These are phyloP conservation scores for Chaenogobius annularis DNA, from an alignment of 2,113 vertebrate genomes.

Conservation along the genomic window DNA sequence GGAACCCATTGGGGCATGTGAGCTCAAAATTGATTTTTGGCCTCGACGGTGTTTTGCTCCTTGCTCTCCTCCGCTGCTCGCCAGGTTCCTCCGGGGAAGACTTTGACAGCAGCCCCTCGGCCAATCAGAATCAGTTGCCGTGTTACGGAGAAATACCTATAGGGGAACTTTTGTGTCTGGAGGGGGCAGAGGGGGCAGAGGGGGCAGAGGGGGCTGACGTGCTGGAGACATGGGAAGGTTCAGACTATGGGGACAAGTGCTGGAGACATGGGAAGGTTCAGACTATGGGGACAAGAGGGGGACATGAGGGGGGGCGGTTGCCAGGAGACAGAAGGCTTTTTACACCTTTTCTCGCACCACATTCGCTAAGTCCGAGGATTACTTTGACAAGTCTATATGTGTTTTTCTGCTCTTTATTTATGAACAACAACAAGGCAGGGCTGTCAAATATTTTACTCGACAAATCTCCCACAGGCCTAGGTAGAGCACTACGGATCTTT, in stretches of 20 bases:
- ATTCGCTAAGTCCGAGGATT: not conserved
- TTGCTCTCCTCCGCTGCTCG: conserved; percentile 57
- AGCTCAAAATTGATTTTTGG: conserved; percentile 93
- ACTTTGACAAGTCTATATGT: not conserved
- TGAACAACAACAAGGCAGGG: not conserved
- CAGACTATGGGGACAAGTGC: not conserved
- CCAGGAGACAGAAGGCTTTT: conserved; percentile 74
- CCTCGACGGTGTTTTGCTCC: conserved; percentile 38
- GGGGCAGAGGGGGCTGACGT: conserved; percentile 68
- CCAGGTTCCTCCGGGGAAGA: conserved; percentile 90
- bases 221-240: conserved; percentile 40
- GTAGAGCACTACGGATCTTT: not conserved
- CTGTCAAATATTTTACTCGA: not conserved
- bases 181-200: conserved; percentile 71
- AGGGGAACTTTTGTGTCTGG: conserved; percentile 49
- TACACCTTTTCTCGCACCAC: not conserved
- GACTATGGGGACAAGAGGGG: not conserved
- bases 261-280: not conserved
- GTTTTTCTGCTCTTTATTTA: not conserved
- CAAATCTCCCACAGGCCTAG: not conserved
- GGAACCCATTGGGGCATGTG: conserved; percentile 94
- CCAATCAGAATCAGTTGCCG: conserved; percentile 82
- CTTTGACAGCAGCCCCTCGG: conserved; percentile 84
- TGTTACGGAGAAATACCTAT: conserved; percentile 81
- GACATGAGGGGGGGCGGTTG: conserved; percentile 65